Evolutionary conservation across 2,888 invertebrate species (phyloP).

Genomic region (Bhutanitis thaidina): DNA sequence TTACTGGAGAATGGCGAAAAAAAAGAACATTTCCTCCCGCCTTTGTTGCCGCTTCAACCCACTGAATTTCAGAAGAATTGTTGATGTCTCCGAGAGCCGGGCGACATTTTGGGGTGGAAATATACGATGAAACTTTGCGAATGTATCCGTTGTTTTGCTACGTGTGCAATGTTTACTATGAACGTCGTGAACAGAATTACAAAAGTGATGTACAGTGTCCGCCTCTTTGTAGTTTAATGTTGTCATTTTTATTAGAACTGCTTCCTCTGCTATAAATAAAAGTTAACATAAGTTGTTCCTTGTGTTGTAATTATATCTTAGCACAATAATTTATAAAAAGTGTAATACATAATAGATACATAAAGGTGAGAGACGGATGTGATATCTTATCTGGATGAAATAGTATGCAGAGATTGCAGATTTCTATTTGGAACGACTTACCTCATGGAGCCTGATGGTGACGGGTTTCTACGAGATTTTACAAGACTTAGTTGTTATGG

Average conservation of each 20-base stretch:
- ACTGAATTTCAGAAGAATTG: constrained; percentile 48
- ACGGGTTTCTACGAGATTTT: too few relatives aligned
- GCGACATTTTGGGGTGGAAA: constrained; percentile 20
- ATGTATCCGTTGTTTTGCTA: constrained; percentile 9
- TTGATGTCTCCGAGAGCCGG: constrained; percentile 29
- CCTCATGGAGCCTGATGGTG: too few relatives aligned
- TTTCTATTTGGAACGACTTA: too few relatives aligned
- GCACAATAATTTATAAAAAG: too few relatives aligned
- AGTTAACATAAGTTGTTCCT: too few relatives aligned
- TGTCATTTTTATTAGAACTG: not conserved
- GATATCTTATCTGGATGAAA: too few relatives aligned
- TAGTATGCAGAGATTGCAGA: too few relatives aligned
- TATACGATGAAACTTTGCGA: constrained; percentile 24
- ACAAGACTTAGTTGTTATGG: too few relatives aligned
- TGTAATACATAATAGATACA: too few relatives aligned
- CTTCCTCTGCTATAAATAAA: too few relatives aligned
- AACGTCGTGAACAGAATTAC: constrained; percentile 2
- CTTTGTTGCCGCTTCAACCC: constrained; percentile 48
- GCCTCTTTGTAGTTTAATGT: not conserved
- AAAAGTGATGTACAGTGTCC: constrained; percentile 1
- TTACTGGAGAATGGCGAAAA: constrained; percentile 46
- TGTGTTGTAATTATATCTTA: too few relatives aligned
- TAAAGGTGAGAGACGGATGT: too few relatives aligned
- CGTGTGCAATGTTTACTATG: constrained; percentile 1
- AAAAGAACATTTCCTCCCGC: constrained; percentile 47